Evolutionary conservation across 2,113 vertebrate genomes (phyloP).

Genomic region (Gasterosteus nipponicus): DNA sequence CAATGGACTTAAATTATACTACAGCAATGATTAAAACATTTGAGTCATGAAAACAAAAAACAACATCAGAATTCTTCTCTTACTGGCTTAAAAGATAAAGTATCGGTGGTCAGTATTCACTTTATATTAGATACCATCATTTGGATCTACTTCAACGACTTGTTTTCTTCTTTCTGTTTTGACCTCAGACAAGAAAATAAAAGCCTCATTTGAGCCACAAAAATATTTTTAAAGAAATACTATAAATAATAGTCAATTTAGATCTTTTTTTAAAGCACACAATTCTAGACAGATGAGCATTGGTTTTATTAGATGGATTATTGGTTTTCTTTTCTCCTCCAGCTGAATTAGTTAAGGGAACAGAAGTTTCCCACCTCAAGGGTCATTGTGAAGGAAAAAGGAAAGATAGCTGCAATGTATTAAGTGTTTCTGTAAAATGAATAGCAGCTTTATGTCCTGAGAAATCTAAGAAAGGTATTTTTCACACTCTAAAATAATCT

Average conservation of each 20-base stretch:
- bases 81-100: background rate
- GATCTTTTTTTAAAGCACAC: background rate
- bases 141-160: background rate
- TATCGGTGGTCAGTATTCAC: too few relatives aligned
- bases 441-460: background rate
- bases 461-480: background rate
- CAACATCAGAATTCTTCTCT: background rate
- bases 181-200: background rate
- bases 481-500: background rate
- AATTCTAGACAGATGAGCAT: background rate
- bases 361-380: background rate
- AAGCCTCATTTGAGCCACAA: background rate
- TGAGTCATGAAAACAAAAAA: background rate
- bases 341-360: background rate
- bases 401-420: background rate
- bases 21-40: too few relatives aligned
- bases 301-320: background rate
- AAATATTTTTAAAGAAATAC: background rate
- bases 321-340: background rate
- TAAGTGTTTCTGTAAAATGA: background rate
- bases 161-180: background rate
- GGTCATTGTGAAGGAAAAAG: background rate
- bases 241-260: too few relatives aligned
- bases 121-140: background rate
- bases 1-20: background rate